These are phyloP conservation scores for Zosterops borbonicus DNA, from an alignment of 2,113 vertebrate genomes.

Conservation along the genomic window DNA sequence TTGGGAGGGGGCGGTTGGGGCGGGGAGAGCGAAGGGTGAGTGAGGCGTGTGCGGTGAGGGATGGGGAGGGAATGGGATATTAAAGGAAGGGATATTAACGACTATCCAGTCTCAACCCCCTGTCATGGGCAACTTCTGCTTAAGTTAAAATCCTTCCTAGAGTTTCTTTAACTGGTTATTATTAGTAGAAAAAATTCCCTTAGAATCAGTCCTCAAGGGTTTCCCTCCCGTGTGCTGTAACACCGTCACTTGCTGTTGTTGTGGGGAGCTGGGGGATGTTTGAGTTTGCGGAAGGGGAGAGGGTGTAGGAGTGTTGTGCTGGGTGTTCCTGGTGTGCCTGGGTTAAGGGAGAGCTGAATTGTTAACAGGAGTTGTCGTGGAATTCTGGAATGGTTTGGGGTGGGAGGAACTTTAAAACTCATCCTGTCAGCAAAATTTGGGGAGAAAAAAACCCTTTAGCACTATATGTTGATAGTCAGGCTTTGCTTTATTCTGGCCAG, in stretches of 20 bases:
- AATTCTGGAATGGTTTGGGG: background rate
- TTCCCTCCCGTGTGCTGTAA: background rate
- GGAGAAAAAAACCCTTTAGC: rapidly evolving
- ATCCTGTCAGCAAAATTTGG: background rate
- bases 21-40: background rate
- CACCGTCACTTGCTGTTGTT: no score
- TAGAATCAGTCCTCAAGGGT: background rate
- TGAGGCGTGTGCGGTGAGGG: background rate
- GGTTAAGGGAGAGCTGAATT: rapidly evolving
- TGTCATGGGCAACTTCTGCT: background rate
- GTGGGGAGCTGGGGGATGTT: background rate
- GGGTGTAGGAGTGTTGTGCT: rapidly evolving
- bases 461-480: rapidly evolving
- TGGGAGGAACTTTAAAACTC: background rate
- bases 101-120: background rate
- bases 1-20: background rate
- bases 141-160: background rate
- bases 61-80: background rate
- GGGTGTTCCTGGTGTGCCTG: background rate
- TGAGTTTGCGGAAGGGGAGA: rapidly evolving
- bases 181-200: background rate
- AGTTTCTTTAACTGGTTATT: background rate
- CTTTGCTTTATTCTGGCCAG: background rate
- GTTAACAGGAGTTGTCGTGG: rapidly evolving
- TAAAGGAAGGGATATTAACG: background rate